phyloP scores from a whole-genome alignment of 2,797 vertebrate genomes.

The Hippopotamyrus pictus region DNA sequence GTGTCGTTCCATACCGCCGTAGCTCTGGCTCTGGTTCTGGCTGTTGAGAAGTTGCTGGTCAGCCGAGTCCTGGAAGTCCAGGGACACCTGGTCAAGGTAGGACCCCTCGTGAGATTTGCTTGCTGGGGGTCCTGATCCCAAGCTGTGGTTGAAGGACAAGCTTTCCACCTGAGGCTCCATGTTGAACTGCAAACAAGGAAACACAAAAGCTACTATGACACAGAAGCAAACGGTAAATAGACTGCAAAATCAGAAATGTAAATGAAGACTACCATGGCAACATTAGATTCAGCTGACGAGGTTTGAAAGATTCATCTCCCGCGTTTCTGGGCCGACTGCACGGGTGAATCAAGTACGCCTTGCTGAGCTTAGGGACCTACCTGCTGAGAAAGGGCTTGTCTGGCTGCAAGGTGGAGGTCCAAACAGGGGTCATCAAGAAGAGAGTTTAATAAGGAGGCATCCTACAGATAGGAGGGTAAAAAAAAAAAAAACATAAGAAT shows the following conservation, averaged over 20 bases:
- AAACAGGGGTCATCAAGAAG: slow-evolving; percentile 66
- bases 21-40: slow-evolving; percentile 64
- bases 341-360: not conserved
- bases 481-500: not conserved
- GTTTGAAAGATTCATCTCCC: not conserved
- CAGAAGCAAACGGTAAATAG: not conserved
- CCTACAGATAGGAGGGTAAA: slow-evolving; percentile 34
- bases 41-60: slow-evolving; percentile 63
- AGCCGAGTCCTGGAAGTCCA: slow-evolving; percentile 56
- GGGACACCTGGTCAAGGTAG: slow-evolving; percentile 40
- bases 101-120: slow-evolving; percentile 50
- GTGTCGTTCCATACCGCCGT: slow-evolving; percentile 52
- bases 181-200: slow-evolving; percentile 54
- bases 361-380: slow-evolving; percentile 21
- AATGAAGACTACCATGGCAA: not conserved
- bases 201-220: not conserved
- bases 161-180: slow-evolving; percentile 54
- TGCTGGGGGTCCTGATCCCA: slow-evolving; percentile 33
- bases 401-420: slow-evolving; percentile 56
- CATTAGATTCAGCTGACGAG: not conserved
- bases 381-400: slow-evolving; percentile 54
- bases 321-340: no score
- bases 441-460: slow-evolving; percentile 59
- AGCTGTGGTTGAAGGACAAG: slow-evolving; percentile 57
- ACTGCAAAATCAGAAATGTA: not conserved